Evolutionary conservation across 2,113 vertebrate species (phyloP).

Genomic region (Trematomus loennbergii): DNA sequence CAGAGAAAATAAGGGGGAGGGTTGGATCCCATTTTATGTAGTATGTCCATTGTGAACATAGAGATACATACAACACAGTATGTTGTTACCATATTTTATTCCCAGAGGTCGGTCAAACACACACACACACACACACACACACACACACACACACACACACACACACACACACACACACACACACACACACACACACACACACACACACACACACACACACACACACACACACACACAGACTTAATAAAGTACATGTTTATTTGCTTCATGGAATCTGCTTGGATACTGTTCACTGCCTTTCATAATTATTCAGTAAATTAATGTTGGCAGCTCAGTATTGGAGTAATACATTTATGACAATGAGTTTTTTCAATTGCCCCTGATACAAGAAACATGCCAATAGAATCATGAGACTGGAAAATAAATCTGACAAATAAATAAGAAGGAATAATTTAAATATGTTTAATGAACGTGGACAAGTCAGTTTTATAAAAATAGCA

Average conservation of each 20-base stretch:
- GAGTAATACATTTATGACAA: constrained; percentile 20
- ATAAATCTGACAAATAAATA: neutral
- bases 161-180: neutral
- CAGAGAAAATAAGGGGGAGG: no score
- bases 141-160: neutral
- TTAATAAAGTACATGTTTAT: constrained; percentile 17
- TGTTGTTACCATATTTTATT: neutral
- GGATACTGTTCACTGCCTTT: constrained; percentile 27
- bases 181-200: neutral
- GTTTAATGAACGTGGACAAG: neutral
- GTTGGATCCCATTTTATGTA: no score
- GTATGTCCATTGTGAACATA: neutral
- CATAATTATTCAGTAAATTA: constrained; percentile 42
- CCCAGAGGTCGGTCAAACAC: neutral
- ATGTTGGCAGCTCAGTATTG: constrained; percentile 25
- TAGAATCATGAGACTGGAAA: neutral
- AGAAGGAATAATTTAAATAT: neutral
- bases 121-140: neutral
- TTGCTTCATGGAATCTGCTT: constrained; percentile 15
- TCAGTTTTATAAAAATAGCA: neutral
- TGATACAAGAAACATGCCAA: constrained; percentile 14
- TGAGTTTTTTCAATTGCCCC: constrained; percentile 30
- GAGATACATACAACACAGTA: neutral
- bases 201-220: neutral
- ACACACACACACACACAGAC: neutral